Base-by-base conservation (phyloP, 2,113 vertebrate genomes). In the Greenwoodochromis staneri region DNA sequence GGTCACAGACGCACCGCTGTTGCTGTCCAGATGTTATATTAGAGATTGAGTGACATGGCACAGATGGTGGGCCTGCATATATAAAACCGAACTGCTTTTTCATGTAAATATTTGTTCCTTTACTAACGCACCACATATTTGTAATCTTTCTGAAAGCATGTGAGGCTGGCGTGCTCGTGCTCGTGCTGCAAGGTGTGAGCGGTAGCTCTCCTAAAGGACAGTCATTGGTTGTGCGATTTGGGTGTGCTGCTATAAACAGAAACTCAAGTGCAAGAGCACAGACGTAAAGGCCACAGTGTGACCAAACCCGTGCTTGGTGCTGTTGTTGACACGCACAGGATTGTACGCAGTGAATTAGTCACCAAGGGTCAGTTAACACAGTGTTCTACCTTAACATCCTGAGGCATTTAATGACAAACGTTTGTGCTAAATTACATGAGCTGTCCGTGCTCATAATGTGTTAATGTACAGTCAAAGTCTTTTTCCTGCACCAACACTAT, bases 11-110 rank as follows among this genome's bases (percentile, higher is more conserved):
- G 7, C 49, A 19, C 53, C 34, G 38, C 82, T 82, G 17, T 54
- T 85, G 69, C 80, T 57, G 13, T n/a, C 69, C 89, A 90, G 86
- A 89, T 90, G 87, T 88, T 83, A 24, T 24, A 38, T 59, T 14
- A 59, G 63, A 80, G 57, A 47, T 86, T 76, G 63, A 36, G 7
- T 71, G 40, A 49, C 45, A 7, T 17, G 34, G 5, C 21, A 47
- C 47, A 81, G 10, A 78, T 49, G 63, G 82, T 69, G 71, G 13
- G 85, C 40, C 19, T 12, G 16, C 27, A 55, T 71, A 17, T 27
- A 42, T 11, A 57, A 76, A 83, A 59, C 49, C 4, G 4, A 49
- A 80, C 61, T 45, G 17, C 14, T 55, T 73, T 61, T 40, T 40
- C 13, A 42, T 19, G n/a, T 9, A 63, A 38, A 49, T 66, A 14